Base-by-base conservation (phyloP, 2,888 invertebrate species). In the Drosophila longiperda region DNA sequence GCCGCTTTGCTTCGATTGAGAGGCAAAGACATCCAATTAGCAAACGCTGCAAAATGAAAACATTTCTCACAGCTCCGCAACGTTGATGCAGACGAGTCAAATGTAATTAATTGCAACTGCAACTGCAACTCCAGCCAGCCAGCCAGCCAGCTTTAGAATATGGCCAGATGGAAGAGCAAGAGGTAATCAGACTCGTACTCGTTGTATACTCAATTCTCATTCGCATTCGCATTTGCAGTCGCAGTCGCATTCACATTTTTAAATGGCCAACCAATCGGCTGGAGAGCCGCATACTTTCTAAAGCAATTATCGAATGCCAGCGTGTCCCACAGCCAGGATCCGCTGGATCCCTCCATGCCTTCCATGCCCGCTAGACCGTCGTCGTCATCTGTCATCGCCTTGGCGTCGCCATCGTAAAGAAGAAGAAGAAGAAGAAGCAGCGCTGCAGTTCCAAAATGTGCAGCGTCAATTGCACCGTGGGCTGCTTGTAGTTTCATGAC, bases 401-500 rank as follows among this genome's bases (percentile, higher is more conserved):
- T 80, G 84, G 77, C 89, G 87, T 88, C 76, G 87, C 87, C 84
- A 81, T 69, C 73, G 68, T 34, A 11, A 11, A 52, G 20, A 62
- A 32, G 26, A 45, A n/a, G 15, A 11, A 29, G 34, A 33, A n/a
- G 20, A 15, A 17, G 40, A 33, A 33, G 59, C n/a, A 53, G 34
- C 26, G 59, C 45, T 36, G 38, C n/a, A n/a, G 20, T 40, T 29
- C 49, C 55, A 52, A 45, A 52, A 60, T 62, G 50, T 58, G 65
- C 68, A 79, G 80, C 82, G 83, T 83, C 83, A 80, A 78, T 82
- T 83, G 87, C 70, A 76, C 73, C 82, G 75, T 75, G 82, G 82
- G 80, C 76, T 86, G 89, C 83, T 83, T 91, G 91, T 91, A 83
- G 91, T 83, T 91, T 90, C 82, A 90, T 91, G 90, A 91, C 90